phyloP scores from a whole-genome alignment of 2,888 invertebrate species.

The Cheilosia impressa region DNA sequence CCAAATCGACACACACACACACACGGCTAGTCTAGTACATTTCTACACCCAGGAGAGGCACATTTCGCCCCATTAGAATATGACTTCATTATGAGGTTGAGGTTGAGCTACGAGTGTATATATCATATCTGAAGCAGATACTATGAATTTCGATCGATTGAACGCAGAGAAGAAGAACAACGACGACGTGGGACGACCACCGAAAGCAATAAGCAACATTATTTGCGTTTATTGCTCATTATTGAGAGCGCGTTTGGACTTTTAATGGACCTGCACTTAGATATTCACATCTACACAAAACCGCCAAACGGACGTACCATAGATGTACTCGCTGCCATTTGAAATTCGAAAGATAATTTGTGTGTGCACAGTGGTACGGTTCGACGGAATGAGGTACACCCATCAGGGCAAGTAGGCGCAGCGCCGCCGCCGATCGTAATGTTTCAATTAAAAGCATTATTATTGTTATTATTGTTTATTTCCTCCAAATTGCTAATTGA shows the following conservation, averaged over 20 bases:
- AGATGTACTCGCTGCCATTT: constrained; percentile 34
- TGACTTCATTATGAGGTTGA: constrained; percentile 56
- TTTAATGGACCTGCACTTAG: constrained; percentile 74
- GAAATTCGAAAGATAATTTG: constrained; percentile 53
- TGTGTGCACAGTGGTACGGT: constrained; percentile 13
- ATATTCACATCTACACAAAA: constrained; percentile 28
- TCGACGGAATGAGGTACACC: constrained; percentile 8
- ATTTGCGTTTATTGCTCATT: constrained; percentile 73
- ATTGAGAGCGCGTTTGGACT: constrained; percentile 72
- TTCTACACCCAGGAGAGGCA: background rate
- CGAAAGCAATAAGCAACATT: constrained; percentile 44
- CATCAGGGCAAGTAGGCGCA: constrained; percentile 17
- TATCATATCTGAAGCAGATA: constrained; percentile 4
- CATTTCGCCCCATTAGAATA: constrained; percentile 50
- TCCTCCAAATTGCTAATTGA: constrained; percentile 75
- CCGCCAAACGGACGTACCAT: background rate
- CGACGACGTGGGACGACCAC: background rate
- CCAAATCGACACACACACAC: constrained; percentile 21
- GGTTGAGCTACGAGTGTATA: background rate
- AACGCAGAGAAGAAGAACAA: constrained; percentile 16
- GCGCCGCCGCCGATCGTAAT: constrained; percentile 49
- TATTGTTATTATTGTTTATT: constrained; percentile 74
- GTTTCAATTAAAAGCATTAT: constrained; percentile 75
- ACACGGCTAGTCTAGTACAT: background rate
- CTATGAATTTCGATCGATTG: constrained; percentile 64